A percentile compares a stretch with the other conserved stretches of the same genome.
Conservation (phyloP, 2,113 vertebrate species). For the Dolichotis patagonum region DNA sequence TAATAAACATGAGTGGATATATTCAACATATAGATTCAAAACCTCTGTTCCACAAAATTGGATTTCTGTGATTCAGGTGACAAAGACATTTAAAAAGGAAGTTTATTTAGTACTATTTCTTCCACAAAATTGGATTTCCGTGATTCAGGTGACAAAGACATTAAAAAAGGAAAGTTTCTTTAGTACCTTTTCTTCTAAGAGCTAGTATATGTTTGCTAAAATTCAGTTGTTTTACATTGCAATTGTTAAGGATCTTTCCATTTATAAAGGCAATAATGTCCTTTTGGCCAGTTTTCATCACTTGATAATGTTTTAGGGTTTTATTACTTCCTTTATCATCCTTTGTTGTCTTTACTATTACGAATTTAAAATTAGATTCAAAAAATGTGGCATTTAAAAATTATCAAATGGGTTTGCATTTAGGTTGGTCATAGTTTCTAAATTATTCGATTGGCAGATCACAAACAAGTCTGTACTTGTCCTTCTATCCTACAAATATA, state of each 20-base stretch:
- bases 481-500: slow-evolving; percentile 79
- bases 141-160: slow-evolving; percentile 30
- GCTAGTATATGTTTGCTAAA: neutral
- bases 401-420: slow-evolving; percentile 70
- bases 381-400: slow-evolving; percentile 53
- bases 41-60: neutral
- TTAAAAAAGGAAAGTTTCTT: slow-evolving; percentile 36
- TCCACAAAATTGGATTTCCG: neutral
- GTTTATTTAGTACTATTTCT: too few species aligned
- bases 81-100: too few species aligned
- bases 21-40: neutral
- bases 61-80: slow-evolving; percentile 26
- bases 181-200: neutral
- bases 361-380: slow-evolving; percentile 56
- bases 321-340: neutral
- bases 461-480: slow-evolving; percentile 86
- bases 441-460: slow-evolving; percentile 80
- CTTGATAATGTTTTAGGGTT: neutral
- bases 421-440: slow-evolving; percentile 78
- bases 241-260: neutral
- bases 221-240: slow-evolving; percentile 45
- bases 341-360: slow-evolving; percentile 28
- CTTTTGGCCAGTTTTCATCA: slow-evolving; percentile 5
- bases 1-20: neutral
- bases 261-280: slow-evolving; percentile 9